Conservation (phyloP, 2,113 vertebrate species). For the Macrotus californicus region DNA sequence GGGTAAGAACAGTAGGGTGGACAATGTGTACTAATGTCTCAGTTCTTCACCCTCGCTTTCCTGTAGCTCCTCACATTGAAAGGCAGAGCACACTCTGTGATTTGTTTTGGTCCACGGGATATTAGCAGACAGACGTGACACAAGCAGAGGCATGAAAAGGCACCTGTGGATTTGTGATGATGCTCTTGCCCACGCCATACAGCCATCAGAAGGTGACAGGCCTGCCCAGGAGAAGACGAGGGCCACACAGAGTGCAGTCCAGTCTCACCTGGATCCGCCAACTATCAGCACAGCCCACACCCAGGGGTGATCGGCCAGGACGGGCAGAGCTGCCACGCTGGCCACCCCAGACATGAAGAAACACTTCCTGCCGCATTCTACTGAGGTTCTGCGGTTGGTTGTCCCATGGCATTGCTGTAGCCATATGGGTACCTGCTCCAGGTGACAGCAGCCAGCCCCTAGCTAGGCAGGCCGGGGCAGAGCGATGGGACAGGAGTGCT, state of each 20-base stretch:
- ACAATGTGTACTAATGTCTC: neutral
- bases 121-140: neutral
- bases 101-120: neutral
- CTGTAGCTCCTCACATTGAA: neutral
- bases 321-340: neutral
- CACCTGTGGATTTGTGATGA: neutral
- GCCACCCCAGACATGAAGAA: neutral
- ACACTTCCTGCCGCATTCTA: neutral
- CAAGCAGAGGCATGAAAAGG: neutral
- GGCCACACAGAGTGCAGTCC: neutral
- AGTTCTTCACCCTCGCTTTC: neutral
- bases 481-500: neutral
- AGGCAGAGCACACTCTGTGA: neutral
- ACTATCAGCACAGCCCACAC: neutral
- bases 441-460: neutral
- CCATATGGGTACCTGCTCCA: neutral
- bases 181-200: neutral
- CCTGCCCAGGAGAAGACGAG: neutral
- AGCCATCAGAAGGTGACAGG: neutral
- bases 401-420: neutral
- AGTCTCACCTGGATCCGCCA: neutral
- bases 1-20: neutral
- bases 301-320: neutral
- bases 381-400: neutral
- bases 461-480: neutral